A percentile compares a stretch with the other conserved stretches of the same genome.
Conservation (phyloP, 2,797 vertebrate genomes). For the Sebastes ruberrimus region DNA sequence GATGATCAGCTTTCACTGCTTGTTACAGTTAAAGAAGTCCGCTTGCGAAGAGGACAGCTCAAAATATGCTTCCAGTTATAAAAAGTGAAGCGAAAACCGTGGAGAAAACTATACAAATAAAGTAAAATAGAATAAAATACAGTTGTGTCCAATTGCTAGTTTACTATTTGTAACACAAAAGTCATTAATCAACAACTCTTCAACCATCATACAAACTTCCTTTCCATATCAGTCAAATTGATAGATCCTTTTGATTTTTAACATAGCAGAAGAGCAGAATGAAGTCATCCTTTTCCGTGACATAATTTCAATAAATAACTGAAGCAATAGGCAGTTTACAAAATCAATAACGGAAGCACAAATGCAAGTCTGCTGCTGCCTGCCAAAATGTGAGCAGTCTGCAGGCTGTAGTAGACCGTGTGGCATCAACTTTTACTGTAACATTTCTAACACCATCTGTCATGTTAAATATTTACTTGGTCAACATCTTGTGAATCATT, state of each 20-base stretch:
- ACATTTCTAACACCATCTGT: background rate
- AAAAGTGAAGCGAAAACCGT: background rate
- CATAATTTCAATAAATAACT: background rate
- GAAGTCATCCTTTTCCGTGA: background rate
- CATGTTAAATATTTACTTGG: background rate
- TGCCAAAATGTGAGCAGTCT: background rate
- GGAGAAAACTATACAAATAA: background rate
- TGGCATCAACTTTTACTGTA: background rate
- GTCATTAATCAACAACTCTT: background rate
- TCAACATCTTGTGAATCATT: background rate
- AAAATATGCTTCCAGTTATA: background rate
- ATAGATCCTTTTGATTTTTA: background rate
- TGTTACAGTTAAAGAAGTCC: background rate
- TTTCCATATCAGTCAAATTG: background rate
- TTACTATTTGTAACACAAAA: background rate
- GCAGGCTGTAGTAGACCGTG: background rate
- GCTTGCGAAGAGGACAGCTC: background rate
- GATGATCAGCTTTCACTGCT: background rate
- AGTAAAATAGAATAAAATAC: background rate
- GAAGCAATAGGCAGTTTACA: background rate
- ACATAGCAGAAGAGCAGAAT: background rate
- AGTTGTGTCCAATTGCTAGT: background rate
- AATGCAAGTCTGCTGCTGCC: background rate
- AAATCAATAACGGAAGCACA: background rate
- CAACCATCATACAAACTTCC: background rate